phyloP scores from a whole-genome alignment of 2,113 vertebrate genomes.

The Madoqua kirkii region DNA sequence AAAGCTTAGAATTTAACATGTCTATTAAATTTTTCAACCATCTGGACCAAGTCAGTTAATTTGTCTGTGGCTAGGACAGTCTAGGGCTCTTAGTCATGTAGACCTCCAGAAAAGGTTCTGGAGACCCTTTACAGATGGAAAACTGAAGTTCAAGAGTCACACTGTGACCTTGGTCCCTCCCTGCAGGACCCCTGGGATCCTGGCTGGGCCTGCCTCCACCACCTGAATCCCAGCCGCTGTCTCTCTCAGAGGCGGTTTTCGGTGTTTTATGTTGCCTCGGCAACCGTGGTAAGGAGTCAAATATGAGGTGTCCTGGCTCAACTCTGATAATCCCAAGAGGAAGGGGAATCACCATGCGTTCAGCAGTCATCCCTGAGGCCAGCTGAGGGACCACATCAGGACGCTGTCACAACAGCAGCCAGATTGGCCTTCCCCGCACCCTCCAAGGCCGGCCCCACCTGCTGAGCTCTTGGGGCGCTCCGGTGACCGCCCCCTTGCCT shows the following conservation, averaged over 20 bases:
- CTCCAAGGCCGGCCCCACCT: not conserved
- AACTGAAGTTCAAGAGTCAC: not conserved
- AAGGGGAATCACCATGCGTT: not conserved
- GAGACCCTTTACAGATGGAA: not conserved
- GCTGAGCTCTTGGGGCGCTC: not conserved
- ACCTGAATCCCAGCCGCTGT: not conserved
- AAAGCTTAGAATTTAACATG: not conserved
- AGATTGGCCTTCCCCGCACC: not conserved
- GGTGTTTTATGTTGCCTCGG: not conserved
- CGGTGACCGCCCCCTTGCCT: not conserved
- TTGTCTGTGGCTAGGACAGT: not conserved
- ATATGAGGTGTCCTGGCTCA: not conserved
- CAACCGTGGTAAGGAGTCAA: not conserved
- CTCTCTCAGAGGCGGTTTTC: not conserved
- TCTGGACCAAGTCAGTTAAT: not conserved
- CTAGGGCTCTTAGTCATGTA: not conserved
- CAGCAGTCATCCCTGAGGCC: not conserved
- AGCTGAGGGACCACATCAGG: not conserved
- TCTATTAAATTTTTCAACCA: not conserved
- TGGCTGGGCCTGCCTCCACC: not conserved
- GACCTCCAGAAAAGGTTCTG: not conserved
- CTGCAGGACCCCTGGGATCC: not conserved
- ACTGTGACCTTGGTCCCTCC: not conserved
- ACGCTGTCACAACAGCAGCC: not conserved
- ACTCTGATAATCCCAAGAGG: not conserved